Evolutionary conservation across 2,888 invertebrate genomes (phyloP), one percentile per base, ranked within the genome.

Genomic region (Mythimna impura): DNA sequence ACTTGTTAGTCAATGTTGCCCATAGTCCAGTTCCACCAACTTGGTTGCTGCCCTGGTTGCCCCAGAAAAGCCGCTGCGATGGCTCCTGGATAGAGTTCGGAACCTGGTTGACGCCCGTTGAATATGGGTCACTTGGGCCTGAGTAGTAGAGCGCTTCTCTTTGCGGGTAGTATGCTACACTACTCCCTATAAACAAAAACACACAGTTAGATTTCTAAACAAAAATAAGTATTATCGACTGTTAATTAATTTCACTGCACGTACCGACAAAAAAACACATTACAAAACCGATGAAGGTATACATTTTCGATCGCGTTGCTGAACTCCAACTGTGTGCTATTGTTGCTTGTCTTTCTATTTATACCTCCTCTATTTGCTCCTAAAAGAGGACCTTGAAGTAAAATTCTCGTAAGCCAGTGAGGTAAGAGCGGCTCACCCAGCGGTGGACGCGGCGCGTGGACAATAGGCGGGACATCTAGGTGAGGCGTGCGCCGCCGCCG

Each of bases 401-500:
- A 95, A 95, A 94, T 96, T 95, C 95, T 96, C 94, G 96, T 96
- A 96, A 95, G 94, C 94, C 94, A 95, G 95, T 96, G 96, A 96
- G 94, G 96, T 96, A 96, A 96, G 94, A 91, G 92, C 89, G 95
- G 94, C 95, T 95, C 95, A 92, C 95, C 96, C 96, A 94, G 91
- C 88, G 91, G 90, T 88, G 91, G 89, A 88, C 87, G 88, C 87
- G 87, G 87, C 90, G 87, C 90, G 89, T 91, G 94, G 95, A 95
- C 95, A 95, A 95, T 95, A 94, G 96, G 96, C 91, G 95, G 93
- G 95, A 96, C 95, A 95, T 91, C 94, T 95, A 94, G 96, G 96
- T 94, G 95, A 95, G 93, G 93, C 95, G 96, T 93, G 94, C 91
- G 90, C 84, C 87, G 83, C 81, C 87, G 83, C 82, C 87, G 75